phyloP scores from a whole-genome alignment of 2,797 vertebrate genomes.

The Pogoniulus pusillus region DNA sequence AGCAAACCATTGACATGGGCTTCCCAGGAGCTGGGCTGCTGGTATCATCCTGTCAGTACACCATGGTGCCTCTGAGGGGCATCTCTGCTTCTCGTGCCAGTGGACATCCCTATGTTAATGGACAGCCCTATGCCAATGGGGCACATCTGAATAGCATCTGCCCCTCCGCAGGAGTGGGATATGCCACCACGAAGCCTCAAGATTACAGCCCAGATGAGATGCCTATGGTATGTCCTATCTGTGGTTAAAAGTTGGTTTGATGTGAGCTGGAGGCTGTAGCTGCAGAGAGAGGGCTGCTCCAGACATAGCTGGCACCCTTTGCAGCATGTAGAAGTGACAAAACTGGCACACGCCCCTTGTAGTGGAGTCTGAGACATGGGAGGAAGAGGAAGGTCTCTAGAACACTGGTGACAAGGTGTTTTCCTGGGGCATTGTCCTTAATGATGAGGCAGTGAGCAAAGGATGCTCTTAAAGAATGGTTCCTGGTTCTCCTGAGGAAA shows the following conservation, averaged over 20 bases:
- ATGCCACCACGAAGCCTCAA: slow-evolving; percentile 79
- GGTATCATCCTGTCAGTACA: slow-evolving; percentile 92
- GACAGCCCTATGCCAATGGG: slow-evolving; percentile 78
- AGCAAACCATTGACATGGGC: slow-evolving; percentile 90
- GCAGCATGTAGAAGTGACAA: neutral
- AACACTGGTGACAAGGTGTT: neutral
- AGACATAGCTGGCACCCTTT: neutral
- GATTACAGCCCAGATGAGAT: slow-evolving; percentile 78
- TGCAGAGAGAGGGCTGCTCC: neutral
- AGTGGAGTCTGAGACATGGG: neutral
- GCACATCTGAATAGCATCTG: slow-evolving; percentile 67
- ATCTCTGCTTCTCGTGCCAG: slow-evolving; percentile 76
- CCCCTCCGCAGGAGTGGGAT: slow-evolving; percentile 69
- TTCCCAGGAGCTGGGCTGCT: slow-evolving; percentile 86
- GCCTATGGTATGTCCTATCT: slow-evolving; percentile 79
- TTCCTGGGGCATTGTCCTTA: neutral
- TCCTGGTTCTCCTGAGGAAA: neutral
- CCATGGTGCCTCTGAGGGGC: slow-evolving; percentile 93
- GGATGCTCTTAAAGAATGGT: fast-evolving
- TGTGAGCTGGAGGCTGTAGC: neutral
- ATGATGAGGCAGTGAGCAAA: neutral
- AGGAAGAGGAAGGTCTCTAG: neutral
- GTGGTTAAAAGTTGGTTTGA: neutral
- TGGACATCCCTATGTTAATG: slow-evolving; percentile 80
- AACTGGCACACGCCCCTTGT: neutral